Evolutionary conservation across 2,113 vertebrate species (phyloP), one percentile per base, ranked within the genome.

Genomic region (Gopherus flavomarginatus): DNA sequence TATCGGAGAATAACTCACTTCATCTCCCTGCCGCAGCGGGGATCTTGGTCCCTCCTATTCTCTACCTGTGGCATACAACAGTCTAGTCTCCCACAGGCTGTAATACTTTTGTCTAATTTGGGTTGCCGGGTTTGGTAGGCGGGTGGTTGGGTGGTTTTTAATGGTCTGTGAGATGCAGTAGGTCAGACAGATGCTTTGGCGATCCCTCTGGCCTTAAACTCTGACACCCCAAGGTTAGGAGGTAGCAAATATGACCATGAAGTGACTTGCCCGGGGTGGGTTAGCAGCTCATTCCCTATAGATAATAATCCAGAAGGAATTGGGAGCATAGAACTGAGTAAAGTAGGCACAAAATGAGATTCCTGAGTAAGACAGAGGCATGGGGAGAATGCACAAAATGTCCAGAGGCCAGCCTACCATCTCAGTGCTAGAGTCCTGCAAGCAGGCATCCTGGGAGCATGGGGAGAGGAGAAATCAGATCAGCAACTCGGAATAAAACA

Each of bases 391-490:
- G 49, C 26, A 8, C 59, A n/a, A 38, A 86, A 87, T 93, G 95
- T 83, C 44, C 3, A 98, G 90, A 96, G 81, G 94, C 85, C 89
- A 96, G 97, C 97, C 95, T 97, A 96, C 95, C 98, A 89, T 97
- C 86, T 98, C 88, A 53, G 62, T 83, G 89, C 95, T 90, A 4
- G 88, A 97, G 89, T 95, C 92, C 90, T 96, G 97, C 83, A 96
- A 97, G 86, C 93, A 29, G 93, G 96, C 96, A 52, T 96, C 94
- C 94, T 97, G 95, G 5, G 6, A 93, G 96, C 88, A 13, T 91
- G 92, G 87, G 94, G 93, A 96, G 78, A 98, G 89, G 96, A 98
- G 97, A 97, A 52, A 90, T 38, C 85, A 96, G 85, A 97, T 86
- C 0, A n/a, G 97, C 96, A 98, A 50, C 5, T 78, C 53, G 0